Conservation (phyloP, 2,797 vertebrate species). For the Lagodon rhomboides region DNA sequence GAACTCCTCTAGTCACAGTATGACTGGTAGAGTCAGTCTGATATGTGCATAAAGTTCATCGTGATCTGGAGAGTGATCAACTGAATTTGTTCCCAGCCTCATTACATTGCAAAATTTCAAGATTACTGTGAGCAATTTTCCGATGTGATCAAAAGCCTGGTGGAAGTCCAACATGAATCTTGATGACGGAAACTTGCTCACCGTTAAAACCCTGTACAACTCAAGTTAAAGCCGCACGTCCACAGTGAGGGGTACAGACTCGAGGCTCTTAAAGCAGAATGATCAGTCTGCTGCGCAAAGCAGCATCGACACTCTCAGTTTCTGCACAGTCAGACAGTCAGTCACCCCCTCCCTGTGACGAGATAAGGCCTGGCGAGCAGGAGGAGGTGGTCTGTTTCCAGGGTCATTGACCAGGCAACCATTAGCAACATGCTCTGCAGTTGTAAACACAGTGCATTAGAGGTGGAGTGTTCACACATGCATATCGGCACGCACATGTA, state of each 20-base stretch:
- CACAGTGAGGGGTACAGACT: background rate
- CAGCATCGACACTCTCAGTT: constrained; percentile 46
- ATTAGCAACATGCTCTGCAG: constrained; percentile 62
- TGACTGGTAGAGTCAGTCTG: background rate
- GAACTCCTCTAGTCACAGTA: too few relatives aligned
- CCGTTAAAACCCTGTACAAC: background rate
- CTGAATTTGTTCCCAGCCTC: background rate
- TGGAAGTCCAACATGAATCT: background rate
- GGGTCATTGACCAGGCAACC: constrained; percentile 79
- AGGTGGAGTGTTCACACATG: constrained; percentile 48
- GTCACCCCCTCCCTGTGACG: constrained; percentile 17
- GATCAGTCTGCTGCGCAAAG: constrained; percentile 24
- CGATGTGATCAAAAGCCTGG: constrained; percentile 11
- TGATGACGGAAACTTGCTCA: background rate
- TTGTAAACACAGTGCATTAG: constrained; percentile 62
- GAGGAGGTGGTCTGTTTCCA: constrained; percentile 39
- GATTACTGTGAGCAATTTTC: background rate
- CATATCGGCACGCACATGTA: constrained; percentile 44
- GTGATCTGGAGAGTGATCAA: background rate
- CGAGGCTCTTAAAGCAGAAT: constrained; percentile 14
- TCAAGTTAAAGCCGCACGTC: background rate
- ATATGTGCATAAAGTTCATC: background rate
- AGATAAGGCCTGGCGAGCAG: constrained; percentile 64
- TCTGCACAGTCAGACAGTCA: constrained; percentile 38
- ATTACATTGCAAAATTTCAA: background rate